Conservation (phyloP, 1,140 invertebrate species). For the Elymnias hypermnestra region DNA sequence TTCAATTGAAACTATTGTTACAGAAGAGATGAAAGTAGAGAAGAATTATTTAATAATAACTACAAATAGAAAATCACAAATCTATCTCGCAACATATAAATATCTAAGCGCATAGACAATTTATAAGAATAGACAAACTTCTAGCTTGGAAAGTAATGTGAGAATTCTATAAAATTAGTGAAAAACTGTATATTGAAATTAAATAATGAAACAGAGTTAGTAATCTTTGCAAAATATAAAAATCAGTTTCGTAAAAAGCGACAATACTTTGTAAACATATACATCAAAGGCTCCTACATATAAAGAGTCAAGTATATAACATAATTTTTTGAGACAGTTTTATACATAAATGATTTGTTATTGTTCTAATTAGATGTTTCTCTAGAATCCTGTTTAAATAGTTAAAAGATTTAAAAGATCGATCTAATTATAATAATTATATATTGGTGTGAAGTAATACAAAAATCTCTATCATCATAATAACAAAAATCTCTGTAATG, state of each 20-base stretch:
- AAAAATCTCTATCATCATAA: too few relatives aligned
- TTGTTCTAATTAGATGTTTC: too few relatives aligned
- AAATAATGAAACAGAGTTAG: not conserved
- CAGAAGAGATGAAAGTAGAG: slow-evolving; percentile 60
- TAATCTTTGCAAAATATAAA: not conserved
- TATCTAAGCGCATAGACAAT: slow-evolving; percentile 40
- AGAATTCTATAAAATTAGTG: slow-evolving; percentile 8
- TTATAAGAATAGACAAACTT: slow-evolving; percentile 18
- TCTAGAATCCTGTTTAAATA: too few relatives aligned
- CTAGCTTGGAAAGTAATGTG: slow-evolving; percentile 16
- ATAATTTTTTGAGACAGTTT: too few relatives aligned
- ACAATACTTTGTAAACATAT: slow-evolving; percentile 39
- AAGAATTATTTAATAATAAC: slow-evolving; percentile 42
- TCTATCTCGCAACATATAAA: slow-evolving; percentile 45
- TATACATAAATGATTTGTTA: too few relatives aligned
- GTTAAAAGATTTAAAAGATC: too few relatives aligned
- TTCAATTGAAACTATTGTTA: slow-evolving; percentile 43
- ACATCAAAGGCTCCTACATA: too few relatives aligned
- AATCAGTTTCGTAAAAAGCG: slow-evolving; percentile 21
- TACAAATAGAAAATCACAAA: slow-evolving; percentile 44
- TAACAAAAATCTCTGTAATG: too few relatives aligned
- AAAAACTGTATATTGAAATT: slow-evolving; percentile 8
- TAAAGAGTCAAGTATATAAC: too few relatives aligned
- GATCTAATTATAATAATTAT: too few relatives aligned
- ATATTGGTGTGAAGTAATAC: too few relatives aligned